Evolutionary conservation across 2,888 invertebrate species (phyloP), one percentile per base, ranked within the genome.

Genomic region (Diplolepis rosae): DNA sequence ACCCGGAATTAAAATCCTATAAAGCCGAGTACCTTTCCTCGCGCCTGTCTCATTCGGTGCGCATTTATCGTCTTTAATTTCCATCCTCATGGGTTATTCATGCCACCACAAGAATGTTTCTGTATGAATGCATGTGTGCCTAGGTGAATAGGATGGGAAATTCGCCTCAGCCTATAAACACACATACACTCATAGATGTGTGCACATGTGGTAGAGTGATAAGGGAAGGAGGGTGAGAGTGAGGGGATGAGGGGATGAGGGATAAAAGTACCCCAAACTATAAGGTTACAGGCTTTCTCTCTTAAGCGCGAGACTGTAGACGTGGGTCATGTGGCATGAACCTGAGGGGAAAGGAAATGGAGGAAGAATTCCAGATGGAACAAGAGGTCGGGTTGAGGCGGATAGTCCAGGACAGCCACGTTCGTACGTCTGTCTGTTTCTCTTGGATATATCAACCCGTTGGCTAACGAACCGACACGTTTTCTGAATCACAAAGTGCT

Each of bases 11-110:
- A 85, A 86, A 86, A 86, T 86, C 83, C 80, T 82, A 85, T 85
- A 84, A 86, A 85, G 78, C 69, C 66, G 70, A 68, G 76, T 80
- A 77, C 75, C 77, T 81, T 81, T 82, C 78, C 80, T 77, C 77
- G 78, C 70, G 65, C 74, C 80, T 81, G 81, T 83, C 83, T 84
- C 85, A 85, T 83, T 86, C 82, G 79, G 78, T 70, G 78, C 80
- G 82, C 84, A 85, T 85, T 86, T 85, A 87, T 87, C 85, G 85
- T 85, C 85, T 87, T 86, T 87, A 87, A 86, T 87, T 87, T 86
- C 84, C 85, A 85, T 85, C 81, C 82, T 84, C 84, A 86, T 87
- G 86, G 79, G 77, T 87, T 87, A 87, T 87, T 85, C 87, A 87
- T 86, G 80, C 68, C 42, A 72, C 69, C 76, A 72, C 70, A 75